phyloP scores from a whole-genome alignment of 2,113 vertebrate genomes.

The Poicephalus meyeri region DNA sequence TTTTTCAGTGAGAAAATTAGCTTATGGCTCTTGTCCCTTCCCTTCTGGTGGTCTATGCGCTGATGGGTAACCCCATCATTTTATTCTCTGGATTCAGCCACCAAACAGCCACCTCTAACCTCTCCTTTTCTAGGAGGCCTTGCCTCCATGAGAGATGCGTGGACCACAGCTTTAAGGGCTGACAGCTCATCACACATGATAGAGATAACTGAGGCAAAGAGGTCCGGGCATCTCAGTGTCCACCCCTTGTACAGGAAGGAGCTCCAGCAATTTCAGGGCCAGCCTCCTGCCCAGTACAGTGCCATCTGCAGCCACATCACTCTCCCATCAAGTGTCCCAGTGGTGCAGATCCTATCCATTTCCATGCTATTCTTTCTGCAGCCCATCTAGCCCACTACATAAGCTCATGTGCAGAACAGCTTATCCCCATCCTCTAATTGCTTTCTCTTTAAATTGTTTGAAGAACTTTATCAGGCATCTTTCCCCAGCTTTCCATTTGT shows the following conservation, averaged over 20 bases:
- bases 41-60: neutral
- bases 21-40: neutral
- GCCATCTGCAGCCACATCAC: neutral
- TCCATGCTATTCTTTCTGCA: neutral
- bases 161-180: neutral
- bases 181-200: neutral
- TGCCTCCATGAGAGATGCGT: neutral
- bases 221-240: neutral
- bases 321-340: neutral
- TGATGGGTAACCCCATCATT: neutral
- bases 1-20: neutral
- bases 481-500: neutral
- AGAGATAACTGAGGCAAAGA: neutral
- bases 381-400: neutral
- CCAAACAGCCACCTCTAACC: neutral
- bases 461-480: neutral
- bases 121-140: neutral
- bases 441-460: neutral
- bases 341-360: neutral
- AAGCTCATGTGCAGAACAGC: neutral
- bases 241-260: neutral
- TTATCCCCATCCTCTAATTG: neutral
- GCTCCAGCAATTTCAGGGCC: accelerated
- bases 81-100: neutral
- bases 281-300: neutral